These are phyloP conservation scores for Latrodectus hesperus DNA, from an alignment of 2,888 invertebrate species.

Conservation along the genomic window DNA sequence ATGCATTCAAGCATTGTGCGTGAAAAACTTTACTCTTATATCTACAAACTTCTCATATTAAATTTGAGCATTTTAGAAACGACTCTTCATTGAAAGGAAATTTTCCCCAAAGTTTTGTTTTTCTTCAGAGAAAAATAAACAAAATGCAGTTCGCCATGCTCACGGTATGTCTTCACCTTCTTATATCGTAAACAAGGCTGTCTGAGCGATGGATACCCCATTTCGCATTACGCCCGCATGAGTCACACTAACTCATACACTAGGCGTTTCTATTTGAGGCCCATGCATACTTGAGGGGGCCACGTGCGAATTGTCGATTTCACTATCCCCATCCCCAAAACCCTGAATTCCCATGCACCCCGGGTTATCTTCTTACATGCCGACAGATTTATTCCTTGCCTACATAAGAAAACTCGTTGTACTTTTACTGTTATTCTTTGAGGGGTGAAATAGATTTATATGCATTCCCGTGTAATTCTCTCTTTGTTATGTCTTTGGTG, in stretches of 20 bases:
- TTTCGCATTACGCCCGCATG: background rate
- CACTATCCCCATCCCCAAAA: background rate
- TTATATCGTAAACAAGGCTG: too few relatives aligned
- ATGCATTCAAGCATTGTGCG: too few relatives aligned
- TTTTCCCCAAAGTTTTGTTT: too few relatives aligned
- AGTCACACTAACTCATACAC: background rate
- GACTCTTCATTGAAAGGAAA: too few relatives aligned
- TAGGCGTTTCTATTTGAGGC: background rate
- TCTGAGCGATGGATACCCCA: too few relatives aligned
- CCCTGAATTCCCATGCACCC: background rate
- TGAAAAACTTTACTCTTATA: too few relatives aligned
- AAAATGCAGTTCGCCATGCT: too few relatives aligned
- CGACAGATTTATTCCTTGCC: background rate
- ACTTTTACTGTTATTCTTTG: background rate
- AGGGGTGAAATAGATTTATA: background rate
- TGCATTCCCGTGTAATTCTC: background rate
- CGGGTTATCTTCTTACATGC: background rate
- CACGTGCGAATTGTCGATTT: slow-evolving; percentile 41
- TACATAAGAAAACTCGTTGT: background rate
- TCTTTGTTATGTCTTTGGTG: too few relatives aligned
- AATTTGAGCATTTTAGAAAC: too few relatives aligned
- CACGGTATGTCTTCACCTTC: too few relatives aligned
- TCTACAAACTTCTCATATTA: too few relatives aligned
- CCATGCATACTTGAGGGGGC: slow-evolving; percentile 14
- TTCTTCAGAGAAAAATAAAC: too few relatives aligned